phyloP scores from a whole-genome alignment of 2,113 vertebrate species.

The Fregetta grallaria region DNA sequence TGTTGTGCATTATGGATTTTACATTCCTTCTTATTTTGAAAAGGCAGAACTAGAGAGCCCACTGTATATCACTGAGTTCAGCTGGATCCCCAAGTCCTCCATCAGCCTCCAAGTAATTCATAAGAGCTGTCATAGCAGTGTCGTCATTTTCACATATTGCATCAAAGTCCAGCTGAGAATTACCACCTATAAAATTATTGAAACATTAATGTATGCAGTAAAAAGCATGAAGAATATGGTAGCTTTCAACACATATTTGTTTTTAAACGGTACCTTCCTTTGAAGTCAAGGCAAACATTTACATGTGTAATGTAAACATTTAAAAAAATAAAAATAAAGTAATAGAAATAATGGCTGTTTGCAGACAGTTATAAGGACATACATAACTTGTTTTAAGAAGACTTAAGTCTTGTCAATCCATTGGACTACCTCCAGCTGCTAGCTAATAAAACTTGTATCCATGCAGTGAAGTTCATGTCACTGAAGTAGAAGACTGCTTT shows the following conservation, averaged over 20 bases:
- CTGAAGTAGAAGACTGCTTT: background rate
- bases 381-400: background rate
- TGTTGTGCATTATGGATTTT: conserved; percentile 18
- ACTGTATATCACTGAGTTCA: conserved; percentile 87
- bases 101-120: conserved; percentile 92
- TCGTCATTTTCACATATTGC: conserved; percentile 84
- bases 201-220: background rate
- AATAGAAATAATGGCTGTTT: background rate
- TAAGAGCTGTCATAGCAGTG: conserved; percentile 87
- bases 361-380: background rate
- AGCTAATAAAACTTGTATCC: background rate
- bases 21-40: background rate
- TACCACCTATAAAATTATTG: conserved; percentile 71
- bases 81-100: conserved; percentile 82
- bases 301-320: background rate
- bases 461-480: background rate
- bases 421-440: background rate
- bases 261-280: background rate
- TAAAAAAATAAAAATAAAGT: background rate
- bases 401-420: background rate
- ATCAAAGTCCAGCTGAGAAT: conserved; percentile 85
- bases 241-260: background rate
- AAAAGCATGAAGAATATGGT: background rate
- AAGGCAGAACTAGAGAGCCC: conserved; percentile 80
- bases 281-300: background rate